Conservation (phyloP, 2,888 invertebrate genomes). For the Leptothorax acervorum region DNA sequence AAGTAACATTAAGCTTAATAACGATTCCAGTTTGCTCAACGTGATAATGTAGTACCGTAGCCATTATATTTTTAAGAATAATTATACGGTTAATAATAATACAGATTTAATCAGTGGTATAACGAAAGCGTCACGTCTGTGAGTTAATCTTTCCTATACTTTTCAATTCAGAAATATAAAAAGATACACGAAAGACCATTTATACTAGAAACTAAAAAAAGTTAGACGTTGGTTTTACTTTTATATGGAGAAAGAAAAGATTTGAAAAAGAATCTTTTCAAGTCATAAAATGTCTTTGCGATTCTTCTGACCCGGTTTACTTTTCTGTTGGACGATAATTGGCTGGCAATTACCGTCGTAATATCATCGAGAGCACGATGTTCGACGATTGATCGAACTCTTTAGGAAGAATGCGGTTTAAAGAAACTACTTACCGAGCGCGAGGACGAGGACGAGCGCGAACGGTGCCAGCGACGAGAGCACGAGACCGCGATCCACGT, state of each 20-base stretch:
- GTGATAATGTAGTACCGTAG: neutral
- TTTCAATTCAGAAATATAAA: neutral
- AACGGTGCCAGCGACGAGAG: slow-evolving; percentile 37
- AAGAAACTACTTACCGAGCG: slow-evolving; percentile 25
- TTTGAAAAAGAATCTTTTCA: neutral
- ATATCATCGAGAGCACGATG: neutral
- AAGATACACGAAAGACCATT: neutral
- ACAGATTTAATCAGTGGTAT: neutral
- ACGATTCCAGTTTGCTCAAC: neutral
- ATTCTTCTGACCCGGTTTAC: neutral
- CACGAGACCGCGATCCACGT: slow-evolving; percentile 60
- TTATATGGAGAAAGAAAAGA: neutral
- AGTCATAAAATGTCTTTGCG: neutral
- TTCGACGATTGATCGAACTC: neutral
- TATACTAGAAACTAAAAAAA: neutral
- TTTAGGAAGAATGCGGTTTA: neutral
- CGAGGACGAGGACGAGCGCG: slow-evolving; percentile 34
- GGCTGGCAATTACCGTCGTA: neutral
- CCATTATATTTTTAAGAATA: neutral
- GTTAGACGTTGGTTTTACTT: neutral
- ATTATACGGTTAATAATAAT: neutral
- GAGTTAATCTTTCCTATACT: neutral
- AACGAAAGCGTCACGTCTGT: neutral
- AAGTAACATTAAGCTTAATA: neutral
- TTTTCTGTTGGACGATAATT: neutral